Conservation (phyloP, 2,797 vertebrate genomes). For the Girardinus metallicus region DNA sequence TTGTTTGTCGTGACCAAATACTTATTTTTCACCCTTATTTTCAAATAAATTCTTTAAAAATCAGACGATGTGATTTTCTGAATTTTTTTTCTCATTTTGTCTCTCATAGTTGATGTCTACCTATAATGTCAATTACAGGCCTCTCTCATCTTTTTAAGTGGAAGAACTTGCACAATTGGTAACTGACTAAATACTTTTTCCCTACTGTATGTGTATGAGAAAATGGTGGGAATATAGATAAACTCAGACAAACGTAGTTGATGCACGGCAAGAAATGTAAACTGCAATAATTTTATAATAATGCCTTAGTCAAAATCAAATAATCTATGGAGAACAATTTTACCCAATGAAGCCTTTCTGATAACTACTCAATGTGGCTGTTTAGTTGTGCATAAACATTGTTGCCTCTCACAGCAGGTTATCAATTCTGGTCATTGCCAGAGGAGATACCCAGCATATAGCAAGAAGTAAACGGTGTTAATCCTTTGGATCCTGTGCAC, state of each 20-base stretch:
- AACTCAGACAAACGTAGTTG: slow-evolving; percentile 45
- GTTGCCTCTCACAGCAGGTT: slow-evolving; percentile 73
- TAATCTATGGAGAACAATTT: slow-evolving; percentile 57
- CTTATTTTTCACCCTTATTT: too few species aligned
- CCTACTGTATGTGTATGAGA: slow-evolving; percentile 17
- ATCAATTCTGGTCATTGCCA: slow-evolving; percentile 82
- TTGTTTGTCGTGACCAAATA: too few species aligned
- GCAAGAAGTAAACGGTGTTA: slow-evolving; percentile 80
- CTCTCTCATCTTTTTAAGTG: too few species aligned
- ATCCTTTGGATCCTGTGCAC: slow-evolving; percentile 85
- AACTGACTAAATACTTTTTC: too few species aligned
- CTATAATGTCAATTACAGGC: too few species aligned
- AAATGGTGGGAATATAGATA: slow-evolving; percentile 25
- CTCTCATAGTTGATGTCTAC: too few species aligned
- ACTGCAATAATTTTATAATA: slow-evolving; percentile 57
- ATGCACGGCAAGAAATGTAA: slow-evolving; percentile 57
- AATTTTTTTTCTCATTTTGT: too few species aligned
- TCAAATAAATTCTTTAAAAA: too few species aligned
- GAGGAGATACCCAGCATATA: slow-evolving; percentile 76
- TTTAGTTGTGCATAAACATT: slow-evolving; percentile 73
- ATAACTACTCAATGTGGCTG: slow-evolving; percentile 54
- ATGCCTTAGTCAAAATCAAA: slow-evolving; percentile 55
- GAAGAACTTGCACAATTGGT: too few species aligned
- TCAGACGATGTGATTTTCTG: too few species aligned
- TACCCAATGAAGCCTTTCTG: slow-evolving; percentile 61